Conservation (phyloP, 2,797 vertebrate genomes). For the Pseudochaenichthys georgianus region DNA sequence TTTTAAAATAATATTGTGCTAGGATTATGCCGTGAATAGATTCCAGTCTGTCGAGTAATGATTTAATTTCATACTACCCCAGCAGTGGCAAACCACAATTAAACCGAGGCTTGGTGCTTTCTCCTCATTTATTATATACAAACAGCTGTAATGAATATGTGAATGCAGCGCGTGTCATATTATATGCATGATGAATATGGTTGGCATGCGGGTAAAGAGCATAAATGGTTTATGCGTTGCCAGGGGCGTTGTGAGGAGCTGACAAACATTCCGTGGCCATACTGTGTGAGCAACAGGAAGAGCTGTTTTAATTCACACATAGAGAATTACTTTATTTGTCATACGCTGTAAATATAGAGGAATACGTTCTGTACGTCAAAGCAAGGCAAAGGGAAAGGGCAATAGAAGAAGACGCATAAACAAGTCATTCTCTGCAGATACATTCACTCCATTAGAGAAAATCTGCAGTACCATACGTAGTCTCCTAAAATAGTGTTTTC, state of each 20-base stretch:
- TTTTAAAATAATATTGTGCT: conserved; percentile 42
- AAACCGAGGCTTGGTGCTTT: conserved; percentile 34
- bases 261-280: conserved; percentile 12
- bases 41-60: conserved; percentile 57
- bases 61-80: conserved; percentile 56
- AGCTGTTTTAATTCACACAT: conserved; percentile 39
- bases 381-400: not conserved
- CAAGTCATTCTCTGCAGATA: not conserved
- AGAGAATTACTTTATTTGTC: conserved; percentile 13
- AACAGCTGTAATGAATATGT: conserved; percentile 55
- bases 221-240: conserved; percentile 48
- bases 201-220: conserved; percentile 24
- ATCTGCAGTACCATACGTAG: too few relatives aligned
- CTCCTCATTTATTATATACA: conserved; percentile 59
- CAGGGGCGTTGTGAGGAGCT: conserved; percentile 19
- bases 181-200: conserved; percentile 57
- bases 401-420: not conserved
- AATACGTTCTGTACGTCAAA: not conserved
- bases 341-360: not conserved
- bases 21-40: conserved; percentile 57
- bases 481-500: too few relatives aligned
- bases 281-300: conserved; percentile 29
- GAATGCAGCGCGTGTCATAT: conserved; percentile 39
- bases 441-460: not conserved
- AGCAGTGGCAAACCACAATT: conserved; percentile 50